Base-by-base conservation (phyloP, 2,888 invertebrate genomes). In the Ectropis crepuscularia region DNA sequence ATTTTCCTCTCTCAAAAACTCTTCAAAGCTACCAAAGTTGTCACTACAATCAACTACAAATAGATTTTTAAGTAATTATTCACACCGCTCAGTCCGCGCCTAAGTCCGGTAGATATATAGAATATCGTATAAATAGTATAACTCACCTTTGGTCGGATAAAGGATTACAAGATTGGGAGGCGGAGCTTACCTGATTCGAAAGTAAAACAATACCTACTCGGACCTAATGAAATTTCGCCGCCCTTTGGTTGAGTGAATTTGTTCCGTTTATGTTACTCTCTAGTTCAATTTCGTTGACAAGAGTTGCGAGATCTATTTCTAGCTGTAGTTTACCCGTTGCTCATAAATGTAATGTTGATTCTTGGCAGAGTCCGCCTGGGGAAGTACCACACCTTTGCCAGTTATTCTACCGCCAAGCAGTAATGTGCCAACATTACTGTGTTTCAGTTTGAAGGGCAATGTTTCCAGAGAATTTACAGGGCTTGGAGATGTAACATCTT, bases 191-290 rank as follows among this genome's bases (percentile, higher is more conserved):
- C 67, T 67, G 70, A 63, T 55, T 61, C 51, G 68, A 66, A 72
- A 72, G 67, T 69, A 66, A 69, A 70, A 70, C 72, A 70, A 70
- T 72, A 67, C 43, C 53, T 53, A 36, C 61, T 39, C 60, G 51
- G 46, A 53, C 59, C 67, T 65, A 55, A 63, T 62, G 58, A 61
- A 66, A 69, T 70, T 60, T 67, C 57, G 59, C 61, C 59, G 53
- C 68, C 67, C 50, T 69, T 72, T 66, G 50, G 55, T 49, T 70
- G 60, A 68, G 64, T 67, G 64, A 69, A 69, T 67, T 62, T 53
- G 58, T 47, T 61, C 54, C 51, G 36, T 59, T 57, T 57, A 28
- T 59, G 59, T 51, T 65, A 16, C 60, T 61, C 53, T 61, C 61
- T 51, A 53, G 43, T 46, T 43, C 28, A 43, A 36, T 54, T 45